Base-by-base conservation (phyloP, 2,888 invertebrate genomes). In the Sisyra terminalis region DNA sequence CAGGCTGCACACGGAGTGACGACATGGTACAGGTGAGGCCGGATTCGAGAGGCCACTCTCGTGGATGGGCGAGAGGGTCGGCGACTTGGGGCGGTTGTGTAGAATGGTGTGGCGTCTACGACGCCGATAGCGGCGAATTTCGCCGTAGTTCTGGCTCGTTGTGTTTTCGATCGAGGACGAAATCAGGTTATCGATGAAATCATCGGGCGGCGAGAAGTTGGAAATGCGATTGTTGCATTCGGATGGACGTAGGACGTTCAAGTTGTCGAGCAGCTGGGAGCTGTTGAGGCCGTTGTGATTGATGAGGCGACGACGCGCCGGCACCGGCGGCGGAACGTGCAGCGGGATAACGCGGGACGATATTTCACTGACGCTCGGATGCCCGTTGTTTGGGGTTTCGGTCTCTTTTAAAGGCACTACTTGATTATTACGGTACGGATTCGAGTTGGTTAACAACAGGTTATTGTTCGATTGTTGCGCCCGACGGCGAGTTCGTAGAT, bases 1-100 rank as follows among this genome's bases (percentile, higher is more conserved):
- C 7, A 24, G 24, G 24, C 5, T 24, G 7, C 24, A 24, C 24
- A 24, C 38, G 40, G 40, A 39, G 38, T 44, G 45, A 18, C 45
- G 39, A 29, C 44, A 40, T 35, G 44, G 42, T 16, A 42, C 37
- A 7, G 78, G 77, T 44, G 77, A 77, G 11, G 75, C 73, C 2
- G 77, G 77, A 62, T 79, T 79, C 38, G 78, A 78, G 13, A 77
- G 61, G 24, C 79, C 79, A 37, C 78, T 76, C 53, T 80, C 79
- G 45, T 76, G 71, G 43, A 80, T 80, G 24, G 79, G 79, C 43
- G 78, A 78, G 44, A 80, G 58, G 29, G 71, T 69, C 29, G 73
- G 71, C 24, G 71, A 61, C 49, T 63, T 64, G 14, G 59, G 58
- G 36, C 60, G 53, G 46, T 59, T 58, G 40, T 54, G 55, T 3